Base-by-base conservation (phyloP, 2,888 invertebrate genomes). In the Thyatira batis region DNA sequence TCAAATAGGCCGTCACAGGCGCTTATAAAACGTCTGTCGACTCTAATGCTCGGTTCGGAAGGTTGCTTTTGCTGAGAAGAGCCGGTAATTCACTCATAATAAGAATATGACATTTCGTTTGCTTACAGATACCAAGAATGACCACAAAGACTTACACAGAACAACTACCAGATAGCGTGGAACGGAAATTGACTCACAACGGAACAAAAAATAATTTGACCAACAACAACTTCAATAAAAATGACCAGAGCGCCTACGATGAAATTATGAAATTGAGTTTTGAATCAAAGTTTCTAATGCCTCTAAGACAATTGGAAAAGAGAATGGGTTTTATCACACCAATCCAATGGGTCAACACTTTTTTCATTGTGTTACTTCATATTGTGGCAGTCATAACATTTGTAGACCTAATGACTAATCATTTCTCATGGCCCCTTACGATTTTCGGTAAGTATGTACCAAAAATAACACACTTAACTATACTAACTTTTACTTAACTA, bases 381-480 rank as follows among this genome's bases (percentile, higher is more conserved):
- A 11, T 93, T 0, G 55, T 89, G 0, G 85, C 88, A 1, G 0
- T 92, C 0, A 66, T 87, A 54, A 70, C 93, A 4, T 0, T 82
- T 4, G 70, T 75, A n/a, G 84, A 60, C n/a, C 0, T 76, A 0
- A 45, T 50, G 17, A 67, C 67, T 80, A 80, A 56, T 54, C 63
- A 4, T 55, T 77, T 44, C 68, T 92, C 59, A 52, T 93, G 82
- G 59, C 82, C 85, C 61, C 92, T 94, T 0, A 69, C 90, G 30
- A 8, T 93, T n/a, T 95, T 93, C 75, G 90, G 95, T 95, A 83
- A 94, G 94, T 93, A 30, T 11, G n/a, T n/a, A n/a, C n/a, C n/a
- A n/a, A n/a, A n/a, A n/a, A n/a, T n/a, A n/a, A n/a, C n/a, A n/a
- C n/a, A n/a, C n/a, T n/a, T n/a, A n/a, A n/a, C n/a, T n/a, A n/a